A percentile compares a stretch with the other conserved stretches of the same genome.
These are phyloP conservation scores for Myotis yumanensis DNA, from an alignment of 2,113 vertebrate species.

Conservation along the genomic window DNA sequence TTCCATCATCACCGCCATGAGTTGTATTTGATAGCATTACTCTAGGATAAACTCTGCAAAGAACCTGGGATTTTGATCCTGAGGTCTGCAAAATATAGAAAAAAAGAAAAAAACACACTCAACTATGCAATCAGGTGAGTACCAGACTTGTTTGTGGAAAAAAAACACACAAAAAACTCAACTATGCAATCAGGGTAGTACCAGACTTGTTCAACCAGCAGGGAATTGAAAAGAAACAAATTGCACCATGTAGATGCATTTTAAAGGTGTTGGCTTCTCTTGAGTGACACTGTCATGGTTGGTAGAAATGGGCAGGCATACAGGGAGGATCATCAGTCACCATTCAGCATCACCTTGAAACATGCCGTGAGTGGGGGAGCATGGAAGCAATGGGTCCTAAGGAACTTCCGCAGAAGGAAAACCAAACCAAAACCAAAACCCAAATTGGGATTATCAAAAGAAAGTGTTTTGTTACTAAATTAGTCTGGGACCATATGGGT, in stretches of 20 bases:
- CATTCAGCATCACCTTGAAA: neutral
- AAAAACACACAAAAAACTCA: neutral
- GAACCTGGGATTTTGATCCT: neutral
- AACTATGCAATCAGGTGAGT: neutral
- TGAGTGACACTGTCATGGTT: neutral
- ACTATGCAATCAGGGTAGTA: neutral
- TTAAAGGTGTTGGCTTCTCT: neutral
- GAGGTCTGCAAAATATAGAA: neutral
- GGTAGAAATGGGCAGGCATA: neutral
- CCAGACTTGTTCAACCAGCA: neutral
- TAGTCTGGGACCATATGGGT: neutral
- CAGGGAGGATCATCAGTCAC: neutral
- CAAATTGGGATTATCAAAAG: neutral
- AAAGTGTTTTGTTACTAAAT: neutral
- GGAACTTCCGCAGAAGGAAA: neutral
- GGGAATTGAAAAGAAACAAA: neutral
- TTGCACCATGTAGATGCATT: neutral
- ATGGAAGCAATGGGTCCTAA: neutral
- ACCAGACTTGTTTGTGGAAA: neutral
- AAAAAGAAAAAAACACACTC: neutral
- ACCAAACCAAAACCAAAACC: neutral
- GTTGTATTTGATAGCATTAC: neutral
- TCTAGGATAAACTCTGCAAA: neutral
- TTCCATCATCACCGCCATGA: neutral
- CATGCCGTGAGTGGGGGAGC: neutral